Evolutionary conservation across 1,140 invertebrate genomes (phyloP), one percentile per base, ranked within the genome.

Genomic region (Cryptotermes secundus): DNA sequence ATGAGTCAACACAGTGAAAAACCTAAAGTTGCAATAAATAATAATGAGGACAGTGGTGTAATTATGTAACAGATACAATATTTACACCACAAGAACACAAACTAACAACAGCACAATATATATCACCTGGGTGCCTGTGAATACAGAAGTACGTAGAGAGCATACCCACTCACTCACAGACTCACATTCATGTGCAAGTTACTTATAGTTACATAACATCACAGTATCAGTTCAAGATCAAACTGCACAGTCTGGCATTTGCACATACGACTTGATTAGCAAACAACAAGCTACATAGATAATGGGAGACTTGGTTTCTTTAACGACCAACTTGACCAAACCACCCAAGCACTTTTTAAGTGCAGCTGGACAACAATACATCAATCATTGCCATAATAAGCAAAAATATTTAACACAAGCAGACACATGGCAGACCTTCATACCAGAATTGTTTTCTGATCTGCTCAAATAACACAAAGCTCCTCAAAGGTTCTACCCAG

Each of bases 361-460:
- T 31, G 59, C 59, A 9, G 26, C n/a, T 49, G 26, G n/a, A 72
- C 59, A 72, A 72, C 59, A 72, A 72, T 12, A 72, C 59, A 72
- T 72, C 59, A 10, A 72, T 72, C 59, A 49, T 49, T 49, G 16
- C 59, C 26, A 72, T 72, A 26, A 31, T 9, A 72, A 72, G 59
- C 59, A 72, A 72, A 65, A 72, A 72, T 72, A 72, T 72, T 72
- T n/a, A 72, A 72, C n/a, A 72, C 19, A 72, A 72, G 59, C 59
- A 72, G 59, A 72, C 59, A 72, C 59, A 16, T 72, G 59, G 59
- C 59, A 72, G n/a, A 72, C 59, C 59, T 72, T 72, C 59, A 31
- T 31, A 72, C 59, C 59, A 31, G 9, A 31, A 72, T 72, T 72
- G 26, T n/a, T 31, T 31, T 72, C 59, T 72, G 10, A 49, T n/a